A percentile compares a stretch with the other conserved stretches of the same genome.
Evolutionary conservation across 53 echinoderm and acorn worm genomes (phyloP).

Genomic region (Patiria pectinifera): DNA sequence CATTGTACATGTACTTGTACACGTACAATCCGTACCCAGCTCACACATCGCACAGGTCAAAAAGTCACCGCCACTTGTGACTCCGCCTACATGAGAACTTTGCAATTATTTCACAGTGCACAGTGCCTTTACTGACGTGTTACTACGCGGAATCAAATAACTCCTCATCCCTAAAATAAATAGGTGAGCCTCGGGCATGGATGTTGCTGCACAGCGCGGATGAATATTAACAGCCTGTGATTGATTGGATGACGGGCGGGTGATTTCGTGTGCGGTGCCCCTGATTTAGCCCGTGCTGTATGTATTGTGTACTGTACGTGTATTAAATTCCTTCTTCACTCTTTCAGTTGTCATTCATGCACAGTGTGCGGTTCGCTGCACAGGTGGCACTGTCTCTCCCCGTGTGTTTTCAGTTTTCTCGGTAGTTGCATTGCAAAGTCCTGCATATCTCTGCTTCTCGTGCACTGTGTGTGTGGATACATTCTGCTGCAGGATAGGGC

Average conservation of each 20-base stretch:
- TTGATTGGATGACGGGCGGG: neutral
- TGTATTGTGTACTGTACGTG: neutral
- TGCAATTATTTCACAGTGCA: neutral
- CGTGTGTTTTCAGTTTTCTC: neutral
- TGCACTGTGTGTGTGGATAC: neutral
- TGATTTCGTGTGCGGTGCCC: neutral
- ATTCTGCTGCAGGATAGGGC: neutral
- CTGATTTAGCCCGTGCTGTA: neutral
- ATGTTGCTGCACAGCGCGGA: neutral
- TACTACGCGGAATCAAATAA: conserved; percentile 1
- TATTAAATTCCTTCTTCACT: conserved; percentile 3
- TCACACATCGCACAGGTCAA: neutral
- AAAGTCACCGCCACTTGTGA: conserved; percentile 11
- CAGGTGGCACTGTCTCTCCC: conserved; percentile 40
- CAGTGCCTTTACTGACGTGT: neutral
- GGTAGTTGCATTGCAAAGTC: neutral
- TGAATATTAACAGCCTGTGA: neutral
- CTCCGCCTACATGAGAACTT: conserved; percentile 23
- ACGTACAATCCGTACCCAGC: neutral
- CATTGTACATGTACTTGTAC: neutral
- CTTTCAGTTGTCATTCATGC: conserved; percentile 16
- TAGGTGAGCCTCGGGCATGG: too few species aligned
- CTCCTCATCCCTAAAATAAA: neutral
- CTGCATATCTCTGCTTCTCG: neutral
- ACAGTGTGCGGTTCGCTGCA: conserved; percentile 60